phyloP scores from a whole-genome alignment of 2,888 invertebrate species.

The Argyresthia goedartella region DNA sequence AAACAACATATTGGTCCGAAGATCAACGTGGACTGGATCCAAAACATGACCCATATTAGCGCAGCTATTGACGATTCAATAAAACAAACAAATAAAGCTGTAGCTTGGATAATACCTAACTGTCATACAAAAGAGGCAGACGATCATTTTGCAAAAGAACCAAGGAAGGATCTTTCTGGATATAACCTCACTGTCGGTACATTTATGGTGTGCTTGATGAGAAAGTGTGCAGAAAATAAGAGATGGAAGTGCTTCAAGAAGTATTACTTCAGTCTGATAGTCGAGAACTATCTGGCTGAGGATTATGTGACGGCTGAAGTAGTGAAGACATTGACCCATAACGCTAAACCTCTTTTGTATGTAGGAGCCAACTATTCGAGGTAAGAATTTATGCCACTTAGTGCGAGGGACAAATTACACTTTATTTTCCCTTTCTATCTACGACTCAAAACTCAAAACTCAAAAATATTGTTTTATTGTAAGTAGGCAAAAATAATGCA shows the following conservation, averaged over 20 bases:
- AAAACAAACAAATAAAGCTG: conserved; percentile 16
- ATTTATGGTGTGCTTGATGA: conserved; percentile 38
- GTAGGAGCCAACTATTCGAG: conserved; percentile 38
- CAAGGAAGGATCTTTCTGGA: conserved; percentile 30
- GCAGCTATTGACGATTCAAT: not conserved
- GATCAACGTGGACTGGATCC: conserved; percentile 28
- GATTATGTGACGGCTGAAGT: conserved; percentile 44
- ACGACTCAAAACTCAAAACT: no score
- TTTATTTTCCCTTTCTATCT: not conserved
- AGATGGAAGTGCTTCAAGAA: conserved; percentile 30
- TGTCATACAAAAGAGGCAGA: conserved; percentile 32
- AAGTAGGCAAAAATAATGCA: no score
- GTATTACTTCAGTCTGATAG: conserved; percentile 42
- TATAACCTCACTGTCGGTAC: conserved; percentile 43
- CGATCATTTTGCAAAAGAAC: conserved; percentile 32
- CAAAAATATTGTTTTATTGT: no score
- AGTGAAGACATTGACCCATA: conserved; percentile 31
- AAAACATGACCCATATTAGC: conserved; percentile 14
- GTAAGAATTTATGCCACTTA: conserved; percentile 18
- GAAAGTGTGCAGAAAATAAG: conserved; percentile 29
- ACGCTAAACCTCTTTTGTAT: conserved; percentile 40
- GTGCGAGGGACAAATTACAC: not conserved
- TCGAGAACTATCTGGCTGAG: conserved; percentile 38
- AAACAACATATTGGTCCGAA: conserved; percentile 38
- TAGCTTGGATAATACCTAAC: conserved; percentile 41